Evolutionary conservation across 2,797 vertebrate genomes (phyloP).

Genomic region (Euphonia xanthogaster): DNA sequence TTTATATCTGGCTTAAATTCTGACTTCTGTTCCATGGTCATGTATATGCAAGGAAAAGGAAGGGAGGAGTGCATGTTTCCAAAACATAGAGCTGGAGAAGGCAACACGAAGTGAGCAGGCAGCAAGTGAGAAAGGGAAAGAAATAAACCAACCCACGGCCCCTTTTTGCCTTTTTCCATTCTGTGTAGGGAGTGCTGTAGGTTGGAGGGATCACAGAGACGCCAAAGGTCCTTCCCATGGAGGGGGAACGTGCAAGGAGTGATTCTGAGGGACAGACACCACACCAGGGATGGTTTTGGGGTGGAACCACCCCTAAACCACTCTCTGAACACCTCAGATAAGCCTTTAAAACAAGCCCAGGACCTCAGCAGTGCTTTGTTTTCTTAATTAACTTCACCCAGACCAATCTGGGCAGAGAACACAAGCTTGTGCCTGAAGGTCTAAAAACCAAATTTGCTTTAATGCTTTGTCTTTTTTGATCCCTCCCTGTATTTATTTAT

Average conservation of each 20-base stretch:
- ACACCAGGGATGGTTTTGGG: neutral
- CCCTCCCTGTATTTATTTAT: neutral
- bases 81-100: neutral
- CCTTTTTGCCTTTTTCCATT: neutral
- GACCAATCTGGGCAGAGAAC: neutral
- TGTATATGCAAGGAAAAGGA: neutral
- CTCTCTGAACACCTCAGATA: neutral
- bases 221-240: neutral
- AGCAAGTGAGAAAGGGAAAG: neutral
- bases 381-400: neutral
- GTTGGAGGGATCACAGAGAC: neutral
- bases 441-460: neutral
- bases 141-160: fast-evolving
- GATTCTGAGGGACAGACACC: neutral
- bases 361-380: neutral
- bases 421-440: neutral
- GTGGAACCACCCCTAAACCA: neutral
- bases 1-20: neutral
- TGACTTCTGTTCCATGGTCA: neutral
- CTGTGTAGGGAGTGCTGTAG: neutral
- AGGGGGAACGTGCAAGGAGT: neutral
- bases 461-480: neutral
- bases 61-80: neutral
- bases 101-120: neutral
- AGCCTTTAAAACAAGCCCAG: neutral